Percentiles rank a stretch among this genome's conserved stretches.
phyloP scores from a whole-genome alignment of 2,888 invertebrate species.

The Drosophila lutescens region DNA sequence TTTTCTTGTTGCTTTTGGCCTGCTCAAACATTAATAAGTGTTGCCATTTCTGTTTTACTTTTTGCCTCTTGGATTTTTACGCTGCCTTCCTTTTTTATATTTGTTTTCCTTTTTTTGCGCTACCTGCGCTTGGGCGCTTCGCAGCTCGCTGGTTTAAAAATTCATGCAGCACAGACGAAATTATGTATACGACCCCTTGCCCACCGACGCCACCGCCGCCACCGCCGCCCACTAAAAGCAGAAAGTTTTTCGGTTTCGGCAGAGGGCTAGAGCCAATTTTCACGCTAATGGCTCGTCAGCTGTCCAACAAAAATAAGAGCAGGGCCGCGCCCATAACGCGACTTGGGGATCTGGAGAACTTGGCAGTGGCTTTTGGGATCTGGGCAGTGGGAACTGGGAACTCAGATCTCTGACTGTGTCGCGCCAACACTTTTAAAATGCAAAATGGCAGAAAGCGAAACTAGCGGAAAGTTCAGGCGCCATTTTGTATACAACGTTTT shows the following conservation, averaged over 20 bases:
- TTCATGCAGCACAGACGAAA: slow-evolving; percentile 70
- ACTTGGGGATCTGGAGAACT: slow-evolving; percentile 27
- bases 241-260: slow-evolving; percentile 20
- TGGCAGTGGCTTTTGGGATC: slow-evolving; percentile 19
- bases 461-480: slow-evolving; percentile 60
- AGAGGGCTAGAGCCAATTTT: slow-evolving; percentile 70
- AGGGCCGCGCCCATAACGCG: slow-evolving; percentile 52
- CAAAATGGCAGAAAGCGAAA: slow-evolving; percentile 67
- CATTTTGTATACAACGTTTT: slow-evolving; percentile 45
- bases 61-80: slow-evolving; percentile 38
- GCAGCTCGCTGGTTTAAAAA: slow-evolving; percentile 51
- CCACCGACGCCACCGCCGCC: slow-evolving; percentile 1
- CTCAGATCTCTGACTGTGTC: slow-evolving; percentile 22
- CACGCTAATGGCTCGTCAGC: slow-evolving; percentile 65
- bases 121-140: slow-evolving; percentile 39
- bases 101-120: slow-evolving; percentile 28
- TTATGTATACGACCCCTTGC: slow-evolving; percentile 74
- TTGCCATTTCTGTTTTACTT: slow-evolving; percentile 64
- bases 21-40: slow-evolving; percentile 80
- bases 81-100: not conserved
- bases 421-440: slow-evolving; percentile 66
- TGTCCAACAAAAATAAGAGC: slow-evolving; percentile 51
- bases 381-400: slow-evolving; percentile 7
- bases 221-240: not conserved
- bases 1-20: slow-evolving; percentile 42